Percentiles rank a stretch among this genome's conserved stretches.
These are phyloP conservation scores for Melanotaenia maccullochi DNA, from an alignment of 2,797 vertebrate genomes.

Conservation along the genomic window DNA sequence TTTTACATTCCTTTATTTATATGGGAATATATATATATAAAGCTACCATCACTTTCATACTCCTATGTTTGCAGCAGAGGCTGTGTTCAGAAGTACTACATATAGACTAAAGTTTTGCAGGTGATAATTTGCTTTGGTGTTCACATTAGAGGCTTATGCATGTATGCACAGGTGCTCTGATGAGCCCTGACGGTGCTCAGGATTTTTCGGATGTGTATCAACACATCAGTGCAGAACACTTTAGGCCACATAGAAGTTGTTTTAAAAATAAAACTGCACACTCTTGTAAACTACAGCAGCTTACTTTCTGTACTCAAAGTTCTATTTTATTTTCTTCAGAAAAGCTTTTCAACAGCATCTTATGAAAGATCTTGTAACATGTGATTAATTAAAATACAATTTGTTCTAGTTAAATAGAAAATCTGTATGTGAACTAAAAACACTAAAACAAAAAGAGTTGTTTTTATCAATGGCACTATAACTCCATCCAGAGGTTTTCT, in stretches of 20 bases:
- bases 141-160: conserved; percentile 30
- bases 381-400: not conserved
- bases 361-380: conserved; percentile 2
- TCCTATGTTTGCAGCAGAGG: conserved; percentile 31
- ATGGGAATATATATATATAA: not conserved
- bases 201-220: conserved; percentile 22
- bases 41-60: conserved; percentile 28
- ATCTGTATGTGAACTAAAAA: not conserved
- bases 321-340: not conserved
- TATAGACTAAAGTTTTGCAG: conserved; percentile 30
- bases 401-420: not conserved
- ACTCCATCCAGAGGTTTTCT: conserved; percentile 71
- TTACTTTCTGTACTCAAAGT: not conserved
- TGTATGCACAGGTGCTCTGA: conserved; percentile 33
- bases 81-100: conserved; percentile 13
- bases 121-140: conserved; percentile 37
- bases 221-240: not conserved
- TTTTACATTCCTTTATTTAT: conserved; percentile 11
- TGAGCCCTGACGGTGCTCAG: conserved; percentile 24
- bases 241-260: not conserved
- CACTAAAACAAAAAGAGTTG: not conserved
- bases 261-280: not conserved
- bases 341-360: conserved; percentile 1
- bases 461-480: conserved; percentile 56
- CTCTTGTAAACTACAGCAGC: not conserved